phyloP scores from a whole-genome alignment of 1,140 invertebrate genomes.

The Drosophila grimshawi region DNA sequence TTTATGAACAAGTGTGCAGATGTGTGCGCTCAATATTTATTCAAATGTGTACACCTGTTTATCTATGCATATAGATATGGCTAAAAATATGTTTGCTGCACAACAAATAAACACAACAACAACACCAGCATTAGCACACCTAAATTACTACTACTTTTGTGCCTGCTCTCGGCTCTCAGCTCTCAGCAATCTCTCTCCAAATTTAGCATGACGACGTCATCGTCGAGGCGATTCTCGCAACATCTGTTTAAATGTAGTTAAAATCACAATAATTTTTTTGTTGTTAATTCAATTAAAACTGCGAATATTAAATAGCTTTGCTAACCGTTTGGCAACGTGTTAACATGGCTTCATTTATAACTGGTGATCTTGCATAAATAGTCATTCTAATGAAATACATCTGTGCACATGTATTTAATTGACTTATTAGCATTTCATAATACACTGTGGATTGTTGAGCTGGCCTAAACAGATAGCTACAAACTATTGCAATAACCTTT shows the following conservation, averaged over 20 bases:
- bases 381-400: too few relatives aligned
- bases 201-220: constrained; percentile 73
- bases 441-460: neutral
- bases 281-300: neutral
- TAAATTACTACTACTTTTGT: constrained; percentile 16
- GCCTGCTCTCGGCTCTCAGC: constrained; percentile 10
- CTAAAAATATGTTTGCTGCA: constrained; percentile 43
- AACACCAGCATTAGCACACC: constrained; percentile 37
- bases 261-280: constrained; percentile 4
- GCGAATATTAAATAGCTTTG: neutral
- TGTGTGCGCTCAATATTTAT: neutral
- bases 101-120: neutral
- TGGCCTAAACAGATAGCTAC: neutral
- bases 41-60: constrained; percentile 22
- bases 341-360: too few relatives aligned
- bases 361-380: too few relatives aligned
- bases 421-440: neutral
- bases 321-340: neutral
- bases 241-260: constrained; percentile 58
- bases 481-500: constrained; percentile 2
- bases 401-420: too few relatives aligned
- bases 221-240: constrained; percentile 45
- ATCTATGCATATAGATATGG: constrained; percentile 7
- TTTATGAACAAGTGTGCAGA: neutral
- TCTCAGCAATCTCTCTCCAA: constrained; percentile 38